Conservation (phyloP, 2,888 invertebrate species). For the Micropterix aruncella region DNA sequence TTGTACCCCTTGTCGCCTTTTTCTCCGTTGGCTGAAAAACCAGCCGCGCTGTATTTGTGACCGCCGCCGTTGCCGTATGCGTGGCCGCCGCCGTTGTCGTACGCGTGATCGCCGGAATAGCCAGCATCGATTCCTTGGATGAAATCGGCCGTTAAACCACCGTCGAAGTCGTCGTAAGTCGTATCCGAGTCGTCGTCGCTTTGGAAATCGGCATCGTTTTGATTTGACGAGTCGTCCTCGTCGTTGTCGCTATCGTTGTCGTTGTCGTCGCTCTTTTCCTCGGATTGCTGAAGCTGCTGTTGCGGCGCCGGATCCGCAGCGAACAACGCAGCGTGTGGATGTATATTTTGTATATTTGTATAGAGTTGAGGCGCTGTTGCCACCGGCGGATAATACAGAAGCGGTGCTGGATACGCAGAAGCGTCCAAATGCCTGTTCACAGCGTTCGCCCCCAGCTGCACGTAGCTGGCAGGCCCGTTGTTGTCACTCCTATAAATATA, state of each 20-base stretch:
- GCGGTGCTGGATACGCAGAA: constrained; percentile 20
- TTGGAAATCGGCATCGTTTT: constrained; percentile 17
- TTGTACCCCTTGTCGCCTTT: constrained; percentile 42
- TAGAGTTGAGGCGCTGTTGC: not conserved
- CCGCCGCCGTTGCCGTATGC: constrained; percentile 29
- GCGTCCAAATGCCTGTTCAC: constrained; percentile 22
- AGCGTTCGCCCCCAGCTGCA: constrained; percentile 25
- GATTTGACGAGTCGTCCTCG: constrained; percentile 6
- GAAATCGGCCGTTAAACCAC: not conserved
- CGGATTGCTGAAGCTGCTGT: constrained; percentile 19
- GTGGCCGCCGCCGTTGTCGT: constrained; percentile 10
- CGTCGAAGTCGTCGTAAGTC: constrained; percentile 13
- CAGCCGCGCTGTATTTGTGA: constrained; percentile 30
- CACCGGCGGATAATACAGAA: constrained; percentile 14
- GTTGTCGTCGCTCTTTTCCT: constrained; percentile 22
- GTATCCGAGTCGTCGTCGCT: constrained; percentile 24
- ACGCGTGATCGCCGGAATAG: constrained; percentile 11
- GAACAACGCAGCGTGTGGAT: not conserved
- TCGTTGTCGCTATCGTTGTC: constrained; percentile 17
- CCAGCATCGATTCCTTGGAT: constrained; percentile 12
- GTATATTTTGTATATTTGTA: constrained; percentile 3
- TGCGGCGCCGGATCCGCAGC: constrained; percentile 3
- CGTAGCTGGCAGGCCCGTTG: constrained; percentile 30
- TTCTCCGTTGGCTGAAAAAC: constrained; percentile 36
- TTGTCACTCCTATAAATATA: constrained; percentile 39